A percentile compares a stretch with the other conserved stretches of the same genome.
Conservation (phyloP, 1,140 invertebrate species). For the Lepidurus couesii region DNA sequence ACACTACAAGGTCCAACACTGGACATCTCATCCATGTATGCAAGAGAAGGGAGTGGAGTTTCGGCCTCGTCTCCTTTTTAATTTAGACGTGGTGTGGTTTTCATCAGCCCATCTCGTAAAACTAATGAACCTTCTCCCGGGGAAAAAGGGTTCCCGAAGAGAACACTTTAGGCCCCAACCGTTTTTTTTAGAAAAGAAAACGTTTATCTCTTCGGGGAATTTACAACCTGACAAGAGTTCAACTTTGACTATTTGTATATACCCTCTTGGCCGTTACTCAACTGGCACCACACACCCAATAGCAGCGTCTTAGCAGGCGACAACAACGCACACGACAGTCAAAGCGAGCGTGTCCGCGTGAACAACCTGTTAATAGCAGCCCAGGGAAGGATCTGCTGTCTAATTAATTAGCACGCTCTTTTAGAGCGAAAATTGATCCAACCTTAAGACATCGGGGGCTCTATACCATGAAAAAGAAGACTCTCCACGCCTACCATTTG, state of each 20-base stretch:
- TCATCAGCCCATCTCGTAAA: constrained; percentile 18
- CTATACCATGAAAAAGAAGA: not conserved
- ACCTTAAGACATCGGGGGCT: not conserved
- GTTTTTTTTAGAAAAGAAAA: not conserved
- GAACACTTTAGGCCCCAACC: not conserved
- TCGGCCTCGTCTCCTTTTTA: constrained; percentile 17
- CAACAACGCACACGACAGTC: not conserved
- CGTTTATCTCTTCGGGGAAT: not conserved
- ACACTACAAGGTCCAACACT: not conserved
- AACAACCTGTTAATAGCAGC: not conserved
- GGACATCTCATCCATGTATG: not conserved
- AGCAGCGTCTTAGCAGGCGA: not conserved
- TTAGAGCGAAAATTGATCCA: not conserved
- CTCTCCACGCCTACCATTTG: not conserved
- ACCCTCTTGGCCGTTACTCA: no score
- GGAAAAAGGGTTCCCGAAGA: not conserved
- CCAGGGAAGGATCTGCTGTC: not conserved
- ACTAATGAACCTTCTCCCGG: constrained; percentile 8
- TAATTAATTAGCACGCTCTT: not conserved
- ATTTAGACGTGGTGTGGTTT: constrained; percentile 22
- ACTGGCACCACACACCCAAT: not conserved
- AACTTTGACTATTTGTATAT: not conserved
- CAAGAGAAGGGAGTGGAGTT: constrained; percentile 14
- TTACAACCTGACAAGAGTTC: constrained; percentile 14
- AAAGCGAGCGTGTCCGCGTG: not conserved